A percentile compares a stretch with the other conserved stretches of the same genome.
These are phyloP conservation scores for Acipenser oxyrinchus DNA, from an alignment of 2,797 vertebrate species.

Conservation along the genomic window DNA sequence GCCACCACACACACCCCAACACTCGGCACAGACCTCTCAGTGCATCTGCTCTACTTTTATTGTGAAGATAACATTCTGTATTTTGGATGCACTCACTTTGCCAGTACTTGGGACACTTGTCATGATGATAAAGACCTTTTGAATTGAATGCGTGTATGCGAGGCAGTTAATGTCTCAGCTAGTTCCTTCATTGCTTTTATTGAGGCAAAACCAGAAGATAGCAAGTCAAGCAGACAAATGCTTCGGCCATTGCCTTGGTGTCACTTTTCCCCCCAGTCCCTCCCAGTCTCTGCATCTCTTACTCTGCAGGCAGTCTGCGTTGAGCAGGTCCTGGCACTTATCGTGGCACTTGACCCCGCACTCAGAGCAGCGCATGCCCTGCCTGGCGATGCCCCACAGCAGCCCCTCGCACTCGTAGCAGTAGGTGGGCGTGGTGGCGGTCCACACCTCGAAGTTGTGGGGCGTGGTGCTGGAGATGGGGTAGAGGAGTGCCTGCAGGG, in stretches of 20 bases:
- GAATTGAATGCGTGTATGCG: background rate
- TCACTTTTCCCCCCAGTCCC: no score
- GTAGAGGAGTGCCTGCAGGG: constrained; percentile 97
- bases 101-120: background rate
- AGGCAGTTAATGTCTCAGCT: no score
- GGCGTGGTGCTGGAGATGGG: constrained; percentile 98
- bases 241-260: no score
- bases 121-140: constrained; percentile 8
- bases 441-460: constrained; percentile 99
- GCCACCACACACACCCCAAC: background rate
- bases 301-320: constrained; percentile 96
- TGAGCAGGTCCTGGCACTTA: constrained; percentile 97
- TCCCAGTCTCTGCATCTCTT: constrained; percentile 42
- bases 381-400: constrained; percentile 94
- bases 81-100: background rate
- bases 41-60: background rate
- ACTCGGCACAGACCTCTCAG: no score
- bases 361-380: constrained; percentile 96
- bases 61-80: background rate
- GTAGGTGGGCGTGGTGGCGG: constrained; percentile 96
- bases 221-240: no score
- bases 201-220: no score
- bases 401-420: constrained; percentile 98
- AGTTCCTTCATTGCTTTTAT: no score
- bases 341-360: constrained; percentile 97